Percentiles rank a stretch among this genome's conserved stretches.
phyloP scores from a whole-genome alignment of 2,888 invertebrate species.

The Synergus gifuensis region DNA sequence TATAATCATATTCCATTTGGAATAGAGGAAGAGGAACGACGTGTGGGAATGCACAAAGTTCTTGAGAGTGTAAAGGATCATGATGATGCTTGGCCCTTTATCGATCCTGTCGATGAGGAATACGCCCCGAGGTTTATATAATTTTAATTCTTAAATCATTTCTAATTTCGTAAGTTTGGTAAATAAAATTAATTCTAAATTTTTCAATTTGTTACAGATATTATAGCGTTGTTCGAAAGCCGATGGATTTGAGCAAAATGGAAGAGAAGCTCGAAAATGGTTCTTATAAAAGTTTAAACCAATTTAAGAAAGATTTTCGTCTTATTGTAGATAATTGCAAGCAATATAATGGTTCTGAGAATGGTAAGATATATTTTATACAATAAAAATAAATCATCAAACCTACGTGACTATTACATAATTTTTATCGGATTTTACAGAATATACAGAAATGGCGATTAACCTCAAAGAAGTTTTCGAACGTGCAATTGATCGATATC shows the following conservation, averaged over 20 bases:
- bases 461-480: constrained; percentile 90
- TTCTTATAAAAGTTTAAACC: constrained; percentile 87
- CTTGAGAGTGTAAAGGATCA: constrained; percentile 92
- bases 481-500: constrained; percentile 88
- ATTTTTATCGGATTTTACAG: constrained; percentile 77
- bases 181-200: neutral
- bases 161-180: neutral
- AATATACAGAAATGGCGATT: constrained; percentile 93
- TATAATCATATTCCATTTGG: constrained; percentile 67
- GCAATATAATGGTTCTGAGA: constrained; percentile 94
- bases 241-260: constrained; percentile 94
- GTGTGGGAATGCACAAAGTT: constrained; percentile 95
- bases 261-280: constrained; percentile 91
- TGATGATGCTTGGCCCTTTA: constrained; percentile 96
- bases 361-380: constrained; percentile 82
- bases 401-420: neutral
- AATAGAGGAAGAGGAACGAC: constrained; percentile 86
- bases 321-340: constrained; percentile 95
- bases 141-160: constrained; percentile 1
- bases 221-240: constrained; percentile 82
- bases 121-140: constrained; percentile 88
- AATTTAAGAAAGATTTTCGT: constrained; percentile 93
- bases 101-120: constrained; percentile 95
- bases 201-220: constrained; percentile 73
- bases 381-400: neutral